Percentiles rank a stretch among this genome's conserved stretches.
These are phyloP conservation scores for Ganaspis brasiliensis DNA, from an alignment of 2,888 invertebrate species.

Conservation along the genomic window DNA sequence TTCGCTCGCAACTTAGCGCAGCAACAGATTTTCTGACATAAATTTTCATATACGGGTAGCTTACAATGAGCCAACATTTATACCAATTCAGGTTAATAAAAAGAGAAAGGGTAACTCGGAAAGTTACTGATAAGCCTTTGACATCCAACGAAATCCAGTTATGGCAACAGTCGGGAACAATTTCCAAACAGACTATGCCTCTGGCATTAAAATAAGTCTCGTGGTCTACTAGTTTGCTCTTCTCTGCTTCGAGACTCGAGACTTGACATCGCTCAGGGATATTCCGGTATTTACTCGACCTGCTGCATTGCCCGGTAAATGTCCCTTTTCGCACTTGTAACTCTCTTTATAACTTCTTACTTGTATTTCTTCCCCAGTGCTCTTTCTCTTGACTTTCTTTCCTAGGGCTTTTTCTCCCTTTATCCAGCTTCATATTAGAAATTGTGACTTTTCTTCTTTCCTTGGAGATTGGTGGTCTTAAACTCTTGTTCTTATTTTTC, in stretches of 20 bases:
- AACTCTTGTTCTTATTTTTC: neutral
- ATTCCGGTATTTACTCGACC: conserved; percentile 36
- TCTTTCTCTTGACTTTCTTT: neutral
- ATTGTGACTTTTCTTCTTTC: conserved; percentile 10
- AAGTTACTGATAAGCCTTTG: conserved; percentile 16
- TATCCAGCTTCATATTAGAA: conserved; percentile 30
- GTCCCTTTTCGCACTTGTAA: conserved; percentile 36
- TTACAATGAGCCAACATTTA: no score
- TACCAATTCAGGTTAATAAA: neutral
- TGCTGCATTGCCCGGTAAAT: conserved; percentile 21
- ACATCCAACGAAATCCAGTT: conserved; percentile 12
- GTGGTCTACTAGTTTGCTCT: neutral
- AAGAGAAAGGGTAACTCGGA: neutral
- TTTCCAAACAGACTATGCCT: conserved; percentile 32
- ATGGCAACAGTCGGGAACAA: conserved; percentile 25
- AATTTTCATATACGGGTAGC: no score
- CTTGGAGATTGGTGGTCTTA: neutral
- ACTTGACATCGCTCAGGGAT: conserved; percentile 20
- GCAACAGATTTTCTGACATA: no score
- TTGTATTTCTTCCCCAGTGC: neutral
- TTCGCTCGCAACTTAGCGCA: no score
- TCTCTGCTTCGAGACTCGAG: neutral
- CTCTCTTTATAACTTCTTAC: conserved; percentile 28
- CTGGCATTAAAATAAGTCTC: conserved; percentile 25
- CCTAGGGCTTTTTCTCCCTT: neutral